A percentile compares a stretch with the other conserved stretches of the same genome.
phyloP scores from a whole-genome alignment of 2,888 invertebrate genomes.

The Graphium colonna region DNA sequence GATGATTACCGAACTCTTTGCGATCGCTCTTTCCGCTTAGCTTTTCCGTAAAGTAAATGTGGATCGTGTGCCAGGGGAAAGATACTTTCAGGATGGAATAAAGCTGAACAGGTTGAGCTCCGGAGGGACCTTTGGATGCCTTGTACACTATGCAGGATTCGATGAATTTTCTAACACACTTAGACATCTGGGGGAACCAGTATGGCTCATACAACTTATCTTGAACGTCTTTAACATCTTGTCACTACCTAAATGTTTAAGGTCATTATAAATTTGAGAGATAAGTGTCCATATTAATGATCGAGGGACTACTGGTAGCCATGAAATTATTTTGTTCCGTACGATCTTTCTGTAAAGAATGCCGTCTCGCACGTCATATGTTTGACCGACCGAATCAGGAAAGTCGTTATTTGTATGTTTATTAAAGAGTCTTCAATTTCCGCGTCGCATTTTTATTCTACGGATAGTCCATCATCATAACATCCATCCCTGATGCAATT shows the following conservation, averaged over 20 bases:
- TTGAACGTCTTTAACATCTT: constrained; percentile 34
- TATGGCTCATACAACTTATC: constrained; percentile 34
- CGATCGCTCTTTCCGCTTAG: too few relatives aligned
- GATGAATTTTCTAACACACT: constrained; percentile 29
- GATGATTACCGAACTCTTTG: too few relatives aligned
- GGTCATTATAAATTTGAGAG: constrained; percentile 29
- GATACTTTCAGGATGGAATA: too few relatives aligned
- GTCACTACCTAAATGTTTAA: constrained; percentile 31
- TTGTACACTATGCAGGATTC: constrained; percentile 32
- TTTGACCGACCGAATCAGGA: constrained; percentile 14
- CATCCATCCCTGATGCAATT: constrained; percentile 31
- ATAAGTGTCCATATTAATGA: constrained; percentile 33
- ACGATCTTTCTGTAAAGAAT: constrained; percentile 32
- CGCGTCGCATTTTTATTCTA: constrained; percentile 34
- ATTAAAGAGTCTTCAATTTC: constrained; percentile 29
- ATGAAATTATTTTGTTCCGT: constrained; percentile 27
- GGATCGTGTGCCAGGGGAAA: too few relatives aligned
- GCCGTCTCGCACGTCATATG: constrained; percentile 33
- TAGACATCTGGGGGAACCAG: constrained; percentile 35
- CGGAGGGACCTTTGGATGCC: constrained; percentile 29
- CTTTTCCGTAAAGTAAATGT: too few relatives aligned
- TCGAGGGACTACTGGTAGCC: constrained; percentile 33
- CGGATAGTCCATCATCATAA: too few relatives aligned
- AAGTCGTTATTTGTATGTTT: constrained; percentile 21
- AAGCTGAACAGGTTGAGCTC: too few relatives aligned